phyloP scores from a whole-genome alignment of 1,140 invertebrate genomes.

The Lerema accius region DNA sequence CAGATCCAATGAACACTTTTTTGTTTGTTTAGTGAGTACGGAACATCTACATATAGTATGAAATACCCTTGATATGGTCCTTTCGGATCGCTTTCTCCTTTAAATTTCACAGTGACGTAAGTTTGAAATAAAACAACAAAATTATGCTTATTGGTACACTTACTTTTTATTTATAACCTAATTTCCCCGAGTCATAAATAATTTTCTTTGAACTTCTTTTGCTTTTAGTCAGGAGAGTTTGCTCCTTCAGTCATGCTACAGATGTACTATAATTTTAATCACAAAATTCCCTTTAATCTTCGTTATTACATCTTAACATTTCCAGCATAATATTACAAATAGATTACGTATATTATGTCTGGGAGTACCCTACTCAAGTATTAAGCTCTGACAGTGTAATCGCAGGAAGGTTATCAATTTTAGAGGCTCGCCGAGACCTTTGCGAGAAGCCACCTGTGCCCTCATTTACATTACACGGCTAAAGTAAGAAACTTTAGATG shows the following conservation, averaged over 20 bases:
- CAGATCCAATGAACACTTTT: too few species aligned
- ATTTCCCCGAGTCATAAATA: too few species aligned
- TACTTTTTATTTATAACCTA: too few species aligned
- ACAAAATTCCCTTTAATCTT: background rate
- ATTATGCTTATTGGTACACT: too few species aligned
- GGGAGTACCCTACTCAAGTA: slow-evolving; percentile 7
- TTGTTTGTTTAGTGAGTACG: too few species aligned
- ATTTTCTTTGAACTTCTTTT: too few species aligned
- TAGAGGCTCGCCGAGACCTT: slow-evolving; percentile 6
- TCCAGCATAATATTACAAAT: background rate
- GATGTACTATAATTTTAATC: background rate
- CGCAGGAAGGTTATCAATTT: slow-evolving; percentile 17
- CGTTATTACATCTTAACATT: background rate
- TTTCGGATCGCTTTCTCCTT: too few species aligned
- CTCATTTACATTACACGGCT: slow-evolving; percentile 15
- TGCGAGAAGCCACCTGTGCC: slow-evolving; percentile 11
- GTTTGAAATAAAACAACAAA: too few species aligned
- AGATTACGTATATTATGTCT: background rate
- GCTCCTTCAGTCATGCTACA: background rate
- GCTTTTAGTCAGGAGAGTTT: too few species aligned
- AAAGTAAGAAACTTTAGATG: background rate
- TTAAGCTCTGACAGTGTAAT: slow-evolving; percentile 1
- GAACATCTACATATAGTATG: too few species aligned
- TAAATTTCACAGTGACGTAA: too few species aligned
- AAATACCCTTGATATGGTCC: too few species aligned